Base-by-base conservation (phyloP, 1,140 invertebrate genomes). In the Brachionus calyciflorus region DNA sequence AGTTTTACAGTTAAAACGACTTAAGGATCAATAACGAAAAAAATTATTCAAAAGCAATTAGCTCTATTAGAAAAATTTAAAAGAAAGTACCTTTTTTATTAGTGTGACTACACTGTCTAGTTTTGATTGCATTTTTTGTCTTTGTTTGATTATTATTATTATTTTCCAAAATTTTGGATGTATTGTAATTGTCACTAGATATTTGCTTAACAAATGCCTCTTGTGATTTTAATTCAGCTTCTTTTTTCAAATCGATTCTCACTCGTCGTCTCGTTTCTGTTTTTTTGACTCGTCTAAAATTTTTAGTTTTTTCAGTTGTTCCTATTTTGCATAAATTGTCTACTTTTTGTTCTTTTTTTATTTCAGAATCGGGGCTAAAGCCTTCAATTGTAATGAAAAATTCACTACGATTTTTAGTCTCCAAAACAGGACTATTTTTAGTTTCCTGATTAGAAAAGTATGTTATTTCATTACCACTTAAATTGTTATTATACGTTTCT, bases 401-500 rank as follows among this genome's bases (percentile, higher is more conserved):
- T 24, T 73, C 69, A 19, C 37, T 49, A 51, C 69, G 46, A 51
- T 70, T 70, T 46, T 17, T 30, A 14, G n/a, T n/a, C n/a, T n/a
- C n/a, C n/a, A n/a, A n/a, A n/a, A n/a, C n/a, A n/a, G 37, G 6
- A 33, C 44, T 30, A 30, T 48, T 51, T n/a, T 46, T 70, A 14
- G 40, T 9, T 4, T 30, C 46, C 28, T 49, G 37, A 10, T 53
- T 37, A 3, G 46, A 51, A 21, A 73, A 17, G 30, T 55, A 51
- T 4, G 51, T 33, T 17, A 51, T 51, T n/a, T 73, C 69, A 21
- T 73, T 37, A 12, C 69, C 69, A 30, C 69, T 73, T n/a, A 73
- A 41, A 14, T 51, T 73, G 19, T 73, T 73, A 12, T 55, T 73
- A 33, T 73, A 73, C 6, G 69, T 73, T 28, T 73, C 69, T 51